Evolutionary conservation across 2,888 invertebrate species (phyloP).

Genomic region (Desoria tigrina): DNA sequence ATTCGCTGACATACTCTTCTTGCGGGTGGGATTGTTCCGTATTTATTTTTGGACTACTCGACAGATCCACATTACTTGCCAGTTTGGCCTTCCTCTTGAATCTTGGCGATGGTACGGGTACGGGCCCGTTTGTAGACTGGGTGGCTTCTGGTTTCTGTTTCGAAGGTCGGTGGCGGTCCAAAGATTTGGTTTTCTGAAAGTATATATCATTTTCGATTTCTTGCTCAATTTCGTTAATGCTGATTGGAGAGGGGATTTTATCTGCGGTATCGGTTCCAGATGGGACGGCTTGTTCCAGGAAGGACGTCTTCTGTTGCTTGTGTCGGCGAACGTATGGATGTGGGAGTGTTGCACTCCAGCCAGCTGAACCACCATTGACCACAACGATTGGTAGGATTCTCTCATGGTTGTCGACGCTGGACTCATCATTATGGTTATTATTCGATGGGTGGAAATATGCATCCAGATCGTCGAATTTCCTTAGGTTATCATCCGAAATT

Average conservation of each 20-base stretch:
- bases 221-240: conserved; percentile 43
- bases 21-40: conserved; percentile 28
- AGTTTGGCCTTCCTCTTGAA: conserved; percentile 44
- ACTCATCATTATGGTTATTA: neutral
- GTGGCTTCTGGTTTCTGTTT: conserved; percentile 1
- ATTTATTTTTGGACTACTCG: conserved; percentile 49
- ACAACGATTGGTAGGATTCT: conserved; percentile 29
- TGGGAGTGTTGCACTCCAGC: conserved; percentile 43
- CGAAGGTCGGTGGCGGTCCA: conserved; percentile 36
- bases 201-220: conserved; percentile 46
- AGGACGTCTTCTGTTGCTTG: conserved; percentile 19
- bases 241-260: conserved; percentile 14
- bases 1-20: conserved; percentile 27
- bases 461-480: neutral
- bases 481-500: neutral
- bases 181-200: conserved; percentile 45
- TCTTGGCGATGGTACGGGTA: conserved; percentile 46
- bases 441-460: conserved; percentile 2
- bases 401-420: conserved; percentile 1
- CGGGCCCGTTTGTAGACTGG: neutral
- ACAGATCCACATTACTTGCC: conserved; percentile 9
- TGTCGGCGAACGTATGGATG: conserved; percentile 43
- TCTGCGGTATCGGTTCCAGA: conserved; percentile 6
- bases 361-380: conserved; percentile 19
- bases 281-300: conserved; percentile 1